phyloP scores from a whole-genome alignment of 2,113 vertebrate genomes.

The Boleophthalmus pectinirostris region DNA sequence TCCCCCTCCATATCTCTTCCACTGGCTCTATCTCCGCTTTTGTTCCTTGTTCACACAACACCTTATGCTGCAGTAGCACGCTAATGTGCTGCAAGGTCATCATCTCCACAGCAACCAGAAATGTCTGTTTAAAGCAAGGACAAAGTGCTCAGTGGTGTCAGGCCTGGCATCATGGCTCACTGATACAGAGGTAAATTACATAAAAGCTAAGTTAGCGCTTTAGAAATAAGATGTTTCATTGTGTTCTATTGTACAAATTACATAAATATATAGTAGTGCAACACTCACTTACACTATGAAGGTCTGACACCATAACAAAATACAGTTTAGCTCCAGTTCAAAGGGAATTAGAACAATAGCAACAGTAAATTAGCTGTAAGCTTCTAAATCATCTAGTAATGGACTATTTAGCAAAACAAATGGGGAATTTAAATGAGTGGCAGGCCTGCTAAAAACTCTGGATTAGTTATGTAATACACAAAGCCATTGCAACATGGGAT shows the following conservation, averaged over 20 bases:
- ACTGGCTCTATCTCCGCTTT: constrained; percentile 24
- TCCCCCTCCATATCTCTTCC: constrained; percentile 14
- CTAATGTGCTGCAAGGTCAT: constrained; percentile 66
- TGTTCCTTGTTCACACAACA: constrained; percentile 50
- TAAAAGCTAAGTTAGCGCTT: constrained; percentile 9
- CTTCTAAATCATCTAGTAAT: not conserved
- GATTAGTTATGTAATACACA: not conserved
- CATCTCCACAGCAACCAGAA: constrained; percentile 42
- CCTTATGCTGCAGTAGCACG: constrained; percentile 60
- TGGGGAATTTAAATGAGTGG: not conserved
- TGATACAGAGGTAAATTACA: not conserved
- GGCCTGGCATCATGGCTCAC: constrained; percentile 13
- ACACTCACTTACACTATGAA: no score
- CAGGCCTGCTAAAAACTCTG: not conserved
- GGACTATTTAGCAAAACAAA: not conserved
- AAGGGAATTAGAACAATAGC: not conserved
- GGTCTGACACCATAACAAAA: not conserved
- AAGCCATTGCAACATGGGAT: not conserved
- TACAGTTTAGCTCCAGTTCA: not conserved
- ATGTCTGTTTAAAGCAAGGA: constrained; percentile 45
- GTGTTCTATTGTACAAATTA: not conserved
- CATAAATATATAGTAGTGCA: not conserved
- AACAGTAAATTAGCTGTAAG: not conserved
- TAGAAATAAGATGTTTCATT: not conserved
- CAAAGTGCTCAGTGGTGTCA: constrained; percentile 51